Evolutionary conservation across 1,140 invertebrate species (phyloP), one percentile per base, ranked within the genome.

Genomic region (Drosophila orosa): DNA sequence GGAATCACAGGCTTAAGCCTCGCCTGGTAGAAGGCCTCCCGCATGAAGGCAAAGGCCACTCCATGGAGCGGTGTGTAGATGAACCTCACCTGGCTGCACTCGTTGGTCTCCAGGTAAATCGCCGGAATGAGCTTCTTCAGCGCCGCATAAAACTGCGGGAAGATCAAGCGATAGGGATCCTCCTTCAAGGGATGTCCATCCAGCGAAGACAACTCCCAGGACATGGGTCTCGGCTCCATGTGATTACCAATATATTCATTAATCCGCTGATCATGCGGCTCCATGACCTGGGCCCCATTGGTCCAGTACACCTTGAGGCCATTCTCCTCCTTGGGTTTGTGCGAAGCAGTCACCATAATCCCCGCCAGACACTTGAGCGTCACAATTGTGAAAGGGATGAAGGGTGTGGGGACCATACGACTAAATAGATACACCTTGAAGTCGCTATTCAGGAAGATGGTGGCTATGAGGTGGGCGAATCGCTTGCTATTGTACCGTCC

Each of bases 241-340:
- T 96, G 96, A 15, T 95, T 92, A 40, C 95, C 80, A 78, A 99
- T 99, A 33, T 93, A 93, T 5, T 95, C 92, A 75, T 98, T 95
- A 63, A 99, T 99, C 40, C 94, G 94, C 87, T 96, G 96, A 92
- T 99, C 99, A 74, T 96, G 95, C 0, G 99, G 99, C 1, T 95
- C 92, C 52, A 98, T 96, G 39, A 99, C 98, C 94, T 99, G 98
- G n/a, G 96, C 95, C 1, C 98, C 98, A 93, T 99, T 99, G 7
- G 93, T 92, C 96, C 97, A 98, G 91, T 99, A 99, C 1, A 99
- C 97, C 94, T 99, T 99, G 90, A 99, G 99, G 6, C 99, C 99
- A 92, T 99, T 99, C 87, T 99, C 98, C 42, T 99, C 95, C 92
- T 99, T 99, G 0, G 98, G 98, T 93, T 99, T 99, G 81, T 99